These are phyloP conservation scores for Agrochola litura DNA, from an alignment of 2,888 invertebrate genomes.

Conservation along the genomic window DNA sequence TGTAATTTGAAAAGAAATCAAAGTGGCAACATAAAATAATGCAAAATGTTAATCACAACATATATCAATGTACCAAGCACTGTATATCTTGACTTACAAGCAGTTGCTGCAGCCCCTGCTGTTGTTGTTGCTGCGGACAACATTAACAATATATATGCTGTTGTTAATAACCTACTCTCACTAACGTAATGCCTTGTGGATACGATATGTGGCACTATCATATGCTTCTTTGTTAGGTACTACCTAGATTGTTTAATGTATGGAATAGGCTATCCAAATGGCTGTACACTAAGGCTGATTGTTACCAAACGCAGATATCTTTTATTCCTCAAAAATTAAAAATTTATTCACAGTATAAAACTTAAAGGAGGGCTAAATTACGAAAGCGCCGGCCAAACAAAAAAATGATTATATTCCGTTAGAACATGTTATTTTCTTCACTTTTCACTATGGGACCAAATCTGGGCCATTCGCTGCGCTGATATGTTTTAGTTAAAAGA, in stretches of 20 bases:
- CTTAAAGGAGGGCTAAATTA: too few species aligned
- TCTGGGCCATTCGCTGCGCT: too few species aligned
- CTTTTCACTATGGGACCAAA: too few species aligned
- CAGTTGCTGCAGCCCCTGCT: slow-evolving; percentile 97
- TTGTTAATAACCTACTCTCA: slow-evolving; percentile 34
- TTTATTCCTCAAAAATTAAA: too few species aligned
- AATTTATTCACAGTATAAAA: too few species aligned
- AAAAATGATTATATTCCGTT: too few species aligned
- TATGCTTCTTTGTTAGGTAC: background rate
- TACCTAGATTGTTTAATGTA: background rate
- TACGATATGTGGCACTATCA: background rate
- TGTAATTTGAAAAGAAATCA: slow-evolving; percentile 56
- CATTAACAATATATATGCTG: slow-evolving; percentile 74
- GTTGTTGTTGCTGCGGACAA: slow-evolving; percentile 95
- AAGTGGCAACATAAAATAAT: slow-evolving; percentile 71
- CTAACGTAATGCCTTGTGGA: slow-evolving; percentile 13
- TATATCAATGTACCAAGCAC: slow-evolving; percentile 82
- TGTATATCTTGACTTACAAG: slow-evolving; percentile 93
- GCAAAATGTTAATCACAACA: slow-evolving; percentile 85
- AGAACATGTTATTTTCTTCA: too few species aligned
- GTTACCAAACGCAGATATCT: too few species aligned
- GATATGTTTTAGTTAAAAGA: too few species aligned
- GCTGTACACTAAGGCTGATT: background rate
- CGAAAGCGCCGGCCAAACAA: too few species aligned
- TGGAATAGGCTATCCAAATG: background rate